Conservation (phyloP, 2,797 vertebrate species). For the Rhinoraja longicauda region DNA sequence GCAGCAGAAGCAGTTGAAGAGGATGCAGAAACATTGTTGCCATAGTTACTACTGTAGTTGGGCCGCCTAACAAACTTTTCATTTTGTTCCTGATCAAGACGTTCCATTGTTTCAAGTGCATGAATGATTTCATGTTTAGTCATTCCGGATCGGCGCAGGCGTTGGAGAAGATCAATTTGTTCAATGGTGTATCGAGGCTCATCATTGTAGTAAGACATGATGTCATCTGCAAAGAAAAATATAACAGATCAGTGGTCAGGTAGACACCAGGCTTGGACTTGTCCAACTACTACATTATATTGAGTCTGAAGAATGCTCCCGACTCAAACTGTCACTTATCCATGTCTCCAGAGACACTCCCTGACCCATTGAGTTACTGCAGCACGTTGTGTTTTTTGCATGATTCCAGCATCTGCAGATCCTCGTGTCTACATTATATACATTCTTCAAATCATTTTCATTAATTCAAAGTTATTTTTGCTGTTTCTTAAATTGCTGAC, state of each 20-base stretch:
- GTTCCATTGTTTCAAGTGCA: conserved; percentile 69
- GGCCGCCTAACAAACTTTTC: conserved; percentile 44
- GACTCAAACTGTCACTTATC: too few relatives aligned
- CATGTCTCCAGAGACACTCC: too few relatives aligned
- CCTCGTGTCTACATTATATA: not conserved
- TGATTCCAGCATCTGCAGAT: too few relatives aligned
- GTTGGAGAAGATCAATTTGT: conserved; percentile 74
- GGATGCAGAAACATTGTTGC: conserved; percentile 48
- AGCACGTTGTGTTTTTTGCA: too few relatives aligned
- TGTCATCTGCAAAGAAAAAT: conserved; percentile 54
- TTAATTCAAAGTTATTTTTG: too few relatives aligned
- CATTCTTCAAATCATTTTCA: not conserved
- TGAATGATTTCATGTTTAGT: conserved; percentile 73
- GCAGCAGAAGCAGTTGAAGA: conserved; percentile 68
- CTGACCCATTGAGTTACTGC: too few relatives aligned
- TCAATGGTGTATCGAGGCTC: conserved; percentile 77
- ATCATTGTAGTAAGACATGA: conserved; percentile 65
- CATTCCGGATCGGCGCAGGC: conserved; percentile 69
- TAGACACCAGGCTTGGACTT: not conserved
- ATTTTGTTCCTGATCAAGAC: conserved; percentile 64
- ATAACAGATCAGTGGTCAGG: not conserved
- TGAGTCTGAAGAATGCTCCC: not conserved
- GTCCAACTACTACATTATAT: not conserved
- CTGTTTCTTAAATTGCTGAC: too few relatives aligned
- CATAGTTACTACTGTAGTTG: conserved; percentile 58